Percentiles rank a stretch among this genome's conserved stretches.
These are phyloP conservation scores for Noturus placidus DNA, from an alignment of 2,113 vertebrate genomes.

Conservation along the genomic window DNA sequence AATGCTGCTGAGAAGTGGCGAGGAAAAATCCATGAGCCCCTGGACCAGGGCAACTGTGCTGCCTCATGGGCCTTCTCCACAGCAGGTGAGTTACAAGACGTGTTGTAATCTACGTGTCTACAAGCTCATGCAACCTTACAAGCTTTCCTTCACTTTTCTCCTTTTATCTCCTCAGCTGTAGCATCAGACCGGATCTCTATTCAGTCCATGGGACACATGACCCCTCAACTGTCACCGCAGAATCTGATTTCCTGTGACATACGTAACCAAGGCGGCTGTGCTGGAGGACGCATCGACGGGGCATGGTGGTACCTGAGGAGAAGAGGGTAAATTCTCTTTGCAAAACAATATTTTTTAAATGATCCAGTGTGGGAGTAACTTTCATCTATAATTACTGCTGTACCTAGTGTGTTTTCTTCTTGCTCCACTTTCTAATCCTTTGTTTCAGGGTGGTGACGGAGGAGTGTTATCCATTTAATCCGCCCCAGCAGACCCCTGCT, in stretches of 20 bases:
- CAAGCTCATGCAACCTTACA: background rate
- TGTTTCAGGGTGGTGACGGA: slow-evolving; percentile 87
- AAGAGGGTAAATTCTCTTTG: slow-evolving; percentile 75
- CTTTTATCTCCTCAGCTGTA: slow-evolving; percentile 74
- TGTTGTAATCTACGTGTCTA: background rate
- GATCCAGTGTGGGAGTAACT: background rate
- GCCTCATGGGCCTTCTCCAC: slow-evolving; percentile 98
- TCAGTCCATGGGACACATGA: slow-evolving; percentile 99
- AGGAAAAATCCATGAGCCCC: slow-evolving; percentile 88
- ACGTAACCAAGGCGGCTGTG: slow-evolving; percentile 87
- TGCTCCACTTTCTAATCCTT: slow-evolving; percentile 7
- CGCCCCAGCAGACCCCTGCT: slow-evolving; percentile 63
- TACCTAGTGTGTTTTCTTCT: background rate
- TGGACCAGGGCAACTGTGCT: slow-evolving; percentile 95
- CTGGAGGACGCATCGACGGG: slow-evolving; percentile 83
- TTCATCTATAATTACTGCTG: background rate
- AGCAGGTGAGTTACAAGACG: slow-evolving; percentile 71
- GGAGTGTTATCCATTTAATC: slow-evolving; percentile 86
- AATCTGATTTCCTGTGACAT: slow-evolving; percentile 94
- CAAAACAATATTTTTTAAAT: background rate
- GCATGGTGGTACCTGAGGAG: slow-evolving; percentile 95
- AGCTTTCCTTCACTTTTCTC: background rate
- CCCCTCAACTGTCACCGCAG: slow-evolving; percentile 88
- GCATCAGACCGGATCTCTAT: slow-evolving; percentile 95
- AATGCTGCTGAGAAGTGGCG: slow-evolving; percentile 88